These are phyloP conservation scores for Odontocerum albicorne DNA, from an alignment of 2,888 invertebrate genomes.

Conservation along the genomic window DNA sequence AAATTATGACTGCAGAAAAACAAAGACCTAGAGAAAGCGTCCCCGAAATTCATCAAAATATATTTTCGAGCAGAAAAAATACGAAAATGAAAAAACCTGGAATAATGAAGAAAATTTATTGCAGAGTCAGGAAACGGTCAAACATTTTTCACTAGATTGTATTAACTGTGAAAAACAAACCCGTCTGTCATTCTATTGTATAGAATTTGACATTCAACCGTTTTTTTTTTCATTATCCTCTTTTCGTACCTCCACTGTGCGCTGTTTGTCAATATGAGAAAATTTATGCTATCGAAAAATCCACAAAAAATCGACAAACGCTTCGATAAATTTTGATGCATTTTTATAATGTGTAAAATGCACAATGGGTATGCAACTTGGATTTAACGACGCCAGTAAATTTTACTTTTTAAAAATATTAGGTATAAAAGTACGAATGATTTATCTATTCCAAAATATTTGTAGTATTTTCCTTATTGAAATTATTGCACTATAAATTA, in stretches of 20 bases:
- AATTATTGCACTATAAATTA: too few species aligned
- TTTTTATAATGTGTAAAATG: constrained; percentile 32
- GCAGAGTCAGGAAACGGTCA: neutral
- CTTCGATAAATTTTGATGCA: constrained; percentile 18
- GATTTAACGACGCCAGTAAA: constrained; percentile 15
- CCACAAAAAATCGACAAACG: constrained; percentile 16
- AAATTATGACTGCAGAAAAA: too few species aligned
- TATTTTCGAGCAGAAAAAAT: too few species aligned
- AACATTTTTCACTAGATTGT: neutral
- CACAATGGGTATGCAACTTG: constrained; percentile 25
- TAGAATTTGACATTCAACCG: too few species aligned
- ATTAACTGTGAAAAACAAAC: constrained; percentile 16
- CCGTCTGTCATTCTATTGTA: constrained; percentile 18
- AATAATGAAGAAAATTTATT: neutral
- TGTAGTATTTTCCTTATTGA: too few species aligned
- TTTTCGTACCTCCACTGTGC: constrained; percentile 5
- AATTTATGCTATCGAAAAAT: constrained; percentile 19
- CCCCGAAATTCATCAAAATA: too few species aligned
- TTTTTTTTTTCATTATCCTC: neutral
- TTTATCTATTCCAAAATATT: too few species aligned
- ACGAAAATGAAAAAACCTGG: too few species aligned
- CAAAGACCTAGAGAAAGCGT: too few species aligned
- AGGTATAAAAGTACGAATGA: too few species aligned
- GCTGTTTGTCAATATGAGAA: constrained; percentile 19
- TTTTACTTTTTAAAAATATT: too few species aligned